Evolutionary conservation across 1,140 invertebrate genomes (phyloP), one percentile per base, ranked within the genome.

Genomic region (Ceratina australensis): DNA sequence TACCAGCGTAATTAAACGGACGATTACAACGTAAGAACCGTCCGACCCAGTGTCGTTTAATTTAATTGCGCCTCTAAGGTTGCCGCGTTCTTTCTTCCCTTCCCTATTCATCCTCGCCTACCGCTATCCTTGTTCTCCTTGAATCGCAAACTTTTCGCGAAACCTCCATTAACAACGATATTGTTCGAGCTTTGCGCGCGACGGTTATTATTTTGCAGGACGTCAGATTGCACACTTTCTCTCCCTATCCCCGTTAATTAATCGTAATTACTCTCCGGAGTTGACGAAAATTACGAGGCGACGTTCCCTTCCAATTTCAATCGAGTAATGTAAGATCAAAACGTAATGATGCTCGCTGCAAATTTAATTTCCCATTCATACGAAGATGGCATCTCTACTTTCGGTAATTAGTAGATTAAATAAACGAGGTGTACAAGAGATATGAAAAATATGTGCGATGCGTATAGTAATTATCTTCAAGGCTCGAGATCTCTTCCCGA

Each of bases 1-100:
- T 68, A 68, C 49, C 33, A 52, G 47, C 7, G 47, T 47, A 60
- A 73, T 79, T 68, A 75, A 79, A 79, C 49, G 47, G 56, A 2
- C 56, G 71, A 79, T 54, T 59, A 52, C 56, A 74, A 79, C 47
- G 47, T 73, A 79, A 79, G 69, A 73, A 78, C 52, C 20, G 71
- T 49, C 10, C 76, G 49, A n/a, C 10, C 60, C 49, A 47, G 52
- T 78, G 60, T 60, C 63, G 54, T 66, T 78, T 73, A 66, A 78
- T 66, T 73, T 66, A 66, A 78, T 78, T 60, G 54, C 69, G 24
- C 26, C 2, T 56, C 28, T 49, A 64, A 72, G 61, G 33, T 49
- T 66, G 10, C 33, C 10, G 42, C 24, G 12, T 50, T 49, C 47
- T 50, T 54, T 49, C 22, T 15, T 42, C 33, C 33, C 3, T 49